Base-by-base conservation (phyloP, 2,888 invertebrate genomes). In the Antitype chi region DNA sequence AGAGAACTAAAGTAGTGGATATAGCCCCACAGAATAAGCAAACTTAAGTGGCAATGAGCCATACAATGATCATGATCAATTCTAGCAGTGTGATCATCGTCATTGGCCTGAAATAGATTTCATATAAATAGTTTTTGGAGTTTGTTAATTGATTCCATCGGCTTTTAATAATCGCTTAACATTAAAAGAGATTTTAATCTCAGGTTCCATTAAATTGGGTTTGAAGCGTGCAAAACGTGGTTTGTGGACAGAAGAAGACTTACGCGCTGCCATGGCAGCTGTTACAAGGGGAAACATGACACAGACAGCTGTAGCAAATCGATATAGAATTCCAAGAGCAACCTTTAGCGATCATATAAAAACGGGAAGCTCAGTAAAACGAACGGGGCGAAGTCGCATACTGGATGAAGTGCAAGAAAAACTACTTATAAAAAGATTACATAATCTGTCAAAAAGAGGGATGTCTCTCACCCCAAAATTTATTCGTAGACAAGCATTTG, bases 401-500 rank as follows among this genome's bases (percentile, higher is more conserved):
- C 43, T 47, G 43, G 43, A 47, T 47, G 11, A 47, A 47, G 43
- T 11, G 43, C 43, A 47, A 74, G 78, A 80, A 57, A 57, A 52
- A n/a, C 1, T 62, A 23, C 57, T 80, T 1, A 23, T 70, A 23
- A 25, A 66, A 17, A 53, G 20, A 53, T 47, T 71, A 72, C 15
- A 53, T 47, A 47, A 11, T 11, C 43, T 11, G 11, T 32, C n/a
- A 47, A 63, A 15, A 6, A 25, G 4, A 20, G 76, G 75, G 0
- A 60, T 68, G 28, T 0, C 52, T n/a, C 17, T 68, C 3, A 60
- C 52, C 7, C 2, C 52, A 1, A 75, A 53, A 60, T 25, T 75
- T 8, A 60, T 76, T 60, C 67, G 75, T 23, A 53, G 60, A 32
- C 20, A 67, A 60, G 76, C 67, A 8, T 76, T 76, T 32, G 43